Conservation (phyloP, 2,797 vertebrate species). For the Atherinosoma microstoma region DNA sequence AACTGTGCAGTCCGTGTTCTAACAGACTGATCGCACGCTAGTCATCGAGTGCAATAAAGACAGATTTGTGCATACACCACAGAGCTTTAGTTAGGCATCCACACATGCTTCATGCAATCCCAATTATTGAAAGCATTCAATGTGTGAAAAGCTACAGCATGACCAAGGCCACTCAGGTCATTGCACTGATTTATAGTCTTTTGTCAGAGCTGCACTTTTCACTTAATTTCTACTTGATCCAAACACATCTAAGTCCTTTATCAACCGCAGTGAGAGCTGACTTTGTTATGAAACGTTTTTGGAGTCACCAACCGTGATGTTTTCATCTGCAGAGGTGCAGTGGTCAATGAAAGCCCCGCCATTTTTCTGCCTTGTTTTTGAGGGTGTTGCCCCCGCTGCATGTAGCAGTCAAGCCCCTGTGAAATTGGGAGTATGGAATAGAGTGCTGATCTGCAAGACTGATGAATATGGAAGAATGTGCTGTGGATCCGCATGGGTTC, state of each 20-base stretch:
- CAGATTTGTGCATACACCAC: slow-evolving; percentile 18
- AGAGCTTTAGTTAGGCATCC: slow-evolving; percentile 20
- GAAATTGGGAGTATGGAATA: slow-evolving; percentile 64
- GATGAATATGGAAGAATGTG: slow-evolving; percentile 5
- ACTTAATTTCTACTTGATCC: slow-evolving; percentile 32
- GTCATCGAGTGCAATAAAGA: slow-evolving; percentile 20
- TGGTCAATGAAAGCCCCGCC: slow-evolving; percentile 45
- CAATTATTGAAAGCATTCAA: slow-evolving; percentile 32
- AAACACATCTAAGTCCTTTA: slow-evolving; percentile 9
- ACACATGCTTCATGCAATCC: slow-evolving; percentile 33
- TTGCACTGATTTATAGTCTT: slow-evolving; percentile 20
- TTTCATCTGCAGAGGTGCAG: slow-evolving; percentile 45
- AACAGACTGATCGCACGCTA: slow-evolving; percentile 26
- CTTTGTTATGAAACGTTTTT: slow-evolving; percentile 15
- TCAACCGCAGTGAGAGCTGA: neutral
- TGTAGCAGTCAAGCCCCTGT: slow-evolving; percentile 54
- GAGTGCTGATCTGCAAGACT: slow-evolving; percentile 33
- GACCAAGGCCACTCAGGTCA: slow-evolving; percentile 23
- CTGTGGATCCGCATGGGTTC: neutral
- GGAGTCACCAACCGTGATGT: slow-evolving; percentile 29
- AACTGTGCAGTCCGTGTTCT: neutral
- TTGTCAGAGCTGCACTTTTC: slow-evolving; percentile 24
- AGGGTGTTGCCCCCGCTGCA: slow-evolving; percentile 6
- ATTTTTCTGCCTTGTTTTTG: slow-evolving; percentile 28
- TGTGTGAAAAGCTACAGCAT: slow-evolving; percentile 39